phyloP scores from a whole-genome alignment of 2,113 vertebrate genomes.

The Brachionichthys hirsutus region DNA sequence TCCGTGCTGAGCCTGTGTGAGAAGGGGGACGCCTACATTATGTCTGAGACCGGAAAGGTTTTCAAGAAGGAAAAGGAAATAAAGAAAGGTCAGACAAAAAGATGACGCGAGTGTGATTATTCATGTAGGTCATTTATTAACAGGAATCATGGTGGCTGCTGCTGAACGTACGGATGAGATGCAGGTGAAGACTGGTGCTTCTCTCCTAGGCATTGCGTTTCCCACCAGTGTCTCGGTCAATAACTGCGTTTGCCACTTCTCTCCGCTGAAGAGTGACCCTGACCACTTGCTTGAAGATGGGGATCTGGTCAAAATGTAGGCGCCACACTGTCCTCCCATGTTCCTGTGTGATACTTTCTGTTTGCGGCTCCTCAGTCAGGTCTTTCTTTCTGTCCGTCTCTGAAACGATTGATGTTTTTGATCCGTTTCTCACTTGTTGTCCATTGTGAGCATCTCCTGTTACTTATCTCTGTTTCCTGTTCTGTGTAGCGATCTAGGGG shows the following conservation, averaged over 20 bases:
- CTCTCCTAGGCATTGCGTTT: conserved; percentile 90
- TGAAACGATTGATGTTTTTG: no score
- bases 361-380: conserved; percentile 20
- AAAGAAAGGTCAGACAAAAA: conserved; percentile 86
- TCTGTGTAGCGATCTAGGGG: conserved; percentile 86
- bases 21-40: conserved; percentile 89
- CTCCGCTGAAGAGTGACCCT: conserved; percentile 96
- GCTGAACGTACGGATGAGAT: conserved; percentile 43
- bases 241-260: conserved; percentile 99
- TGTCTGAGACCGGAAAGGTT: conserved; percentile 91
- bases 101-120: background rate
- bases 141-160: background rate
- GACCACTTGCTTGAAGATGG: conserved; percentile 93
- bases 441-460: no score
- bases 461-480: conserved; percentile 1
- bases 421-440: background rate
- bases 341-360: conserved; percentile 32
- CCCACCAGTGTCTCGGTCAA: conserved; percentile 97
- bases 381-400: conserved; percentile 40
- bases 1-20: conserved; percentile 89
- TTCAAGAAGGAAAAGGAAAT: conserved; percentile 98
- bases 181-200: conserved; percentile 64
- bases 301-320: conserved; percentile 97
- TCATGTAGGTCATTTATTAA: no score
- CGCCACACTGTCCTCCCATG: conserved; percentile 22